Evolutionary conservation across 2,797 vertebrate species (phyloP).

Genomic region (Gadopsis marmoratus): DNA sequence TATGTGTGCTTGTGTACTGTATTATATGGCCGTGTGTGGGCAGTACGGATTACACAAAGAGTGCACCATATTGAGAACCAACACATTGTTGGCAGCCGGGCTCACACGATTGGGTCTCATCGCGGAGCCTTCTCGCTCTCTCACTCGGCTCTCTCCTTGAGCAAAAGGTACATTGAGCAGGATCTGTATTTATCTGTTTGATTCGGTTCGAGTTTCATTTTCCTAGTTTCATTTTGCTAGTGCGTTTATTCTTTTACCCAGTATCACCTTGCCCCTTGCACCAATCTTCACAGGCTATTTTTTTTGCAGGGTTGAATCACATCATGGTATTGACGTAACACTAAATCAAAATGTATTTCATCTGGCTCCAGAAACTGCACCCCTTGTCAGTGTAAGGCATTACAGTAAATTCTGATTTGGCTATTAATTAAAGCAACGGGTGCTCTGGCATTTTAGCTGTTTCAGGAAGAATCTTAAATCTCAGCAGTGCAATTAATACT

Average conservation of each 20-base stretch:
- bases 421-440: background rate
- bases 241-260: background rate
- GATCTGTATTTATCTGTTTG: constrained; percentile 45
- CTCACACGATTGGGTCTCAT: constrained; percentile 58
- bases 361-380: background rate
- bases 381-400: background rate
- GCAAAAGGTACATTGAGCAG: constrained; percentile 55
- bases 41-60: constrained; percentile 67
- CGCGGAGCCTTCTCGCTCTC: constrained; percentile 33
- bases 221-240: background rate
- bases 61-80: constrained; percentile 69
- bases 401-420: background rate
- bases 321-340: background rate
- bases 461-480: constrained; percentile 17
- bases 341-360: constrained; percentile 13
- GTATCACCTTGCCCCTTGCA: constrained; percentile 10
- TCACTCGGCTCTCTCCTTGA: constrained; percentile 34
- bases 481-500: background rate
- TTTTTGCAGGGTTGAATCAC: background rate
- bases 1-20: constrained; percentile 25
- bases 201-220: constrained; percentile 6
- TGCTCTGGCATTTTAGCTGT: background rate
- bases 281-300: background rate
- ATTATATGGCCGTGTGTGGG: constrained; percentile 63
- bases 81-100: constrained; percentile 71